Evolutionary conservation across 2,888 invertebrate genomes (phyloP), one percentile per base, ranked within the genome.

Genomic region (Agonopterix subpropinquella): DNA sequence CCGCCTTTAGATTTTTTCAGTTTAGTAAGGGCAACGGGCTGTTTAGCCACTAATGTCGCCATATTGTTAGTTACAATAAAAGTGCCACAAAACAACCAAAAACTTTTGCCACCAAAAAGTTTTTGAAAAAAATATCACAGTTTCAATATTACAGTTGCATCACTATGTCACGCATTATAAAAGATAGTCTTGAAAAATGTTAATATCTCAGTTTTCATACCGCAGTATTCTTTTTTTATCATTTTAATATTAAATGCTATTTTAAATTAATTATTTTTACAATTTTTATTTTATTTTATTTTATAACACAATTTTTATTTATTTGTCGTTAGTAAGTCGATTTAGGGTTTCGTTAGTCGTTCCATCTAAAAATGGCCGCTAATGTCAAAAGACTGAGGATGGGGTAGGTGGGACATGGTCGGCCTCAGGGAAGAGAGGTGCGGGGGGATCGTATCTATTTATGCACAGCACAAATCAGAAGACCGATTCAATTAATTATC

Each of bases 401-500:
- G 75, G 79, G 80, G 81, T 80, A 77, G 80, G 60, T 67, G 58
- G 60, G 65, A 64, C 68, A 39, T 10, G 39, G 39, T 39, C 39
- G 39, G 39, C 10, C 4, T 28, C 28, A 28, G 28, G 28, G 28
- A 28, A 28, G 28, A 9, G 39, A n/a, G 11, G 8, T 11, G 42
- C 42, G 73, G 77, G 76, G 68, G 68, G 65, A 59, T 28, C 28
- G 28, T 28, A 64, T 77, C 87, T 89, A 88, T 89, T 88, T 88
- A 78, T 74, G 87, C 79, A 63, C 80, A 76, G 72, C 79, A 86
- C 87, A 87, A 88, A 89, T 88, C 88, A 87, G 72, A 77, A 77
- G 81, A 81, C 83, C 76, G 73, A 79, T 80, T 85, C 84, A 83
- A 89, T 89, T 88, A 88, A 89, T 89, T 86, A 88, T 86, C 73